phyloP scores from a whole-genome alignment of 2,888 invertebrate genomes.

The Lumbricus terrestris region DNA sequence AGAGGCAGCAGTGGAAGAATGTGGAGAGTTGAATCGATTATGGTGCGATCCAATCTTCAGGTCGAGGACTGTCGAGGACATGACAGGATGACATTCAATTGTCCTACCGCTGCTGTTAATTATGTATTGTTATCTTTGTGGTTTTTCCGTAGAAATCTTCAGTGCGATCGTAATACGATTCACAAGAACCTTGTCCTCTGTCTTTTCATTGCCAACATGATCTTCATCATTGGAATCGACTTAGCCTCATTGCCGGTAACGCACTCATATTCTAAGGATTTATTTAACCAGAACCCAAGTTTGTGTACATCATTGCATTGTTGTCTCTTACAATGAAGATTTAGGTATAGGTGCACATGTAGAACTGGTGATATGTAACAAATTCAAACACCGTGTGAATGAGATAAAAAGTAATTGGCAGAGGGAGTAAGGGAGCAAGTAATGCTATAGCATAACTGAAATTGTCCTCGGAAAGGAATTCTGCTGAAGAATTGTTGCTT shows the following conservation, averaged over 20 bases:
- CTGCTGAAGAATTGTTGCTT: not conserved
- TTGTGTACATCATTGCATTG: no score
- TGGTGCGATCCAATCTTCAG: no score
- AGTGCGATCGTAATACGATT: slow-evolving; percentile 81
- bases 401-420: not conserved
- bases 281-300: slow-evolving; percentile 56
- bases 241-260: slow-evolving; percentile 60
- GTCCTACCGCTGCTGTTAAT: not conserved
- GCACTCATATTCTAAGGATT: slow-evolving; percentile 68
- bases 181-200: slow-evolving; percentile 94
- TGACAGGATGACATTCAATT: not conserved
- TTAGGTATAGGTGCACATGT: no score
- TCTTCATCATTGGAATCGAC: slow-evolving; percentile 82
- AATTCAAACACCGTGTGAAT: no score
- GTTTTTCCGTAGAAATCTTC: slow-evolving; percentile 48
- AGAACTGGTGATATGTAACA: no score
- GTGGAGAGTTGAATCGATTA: no score
- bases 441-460: not conserved
- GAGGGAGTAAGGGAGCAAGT: not conserved
- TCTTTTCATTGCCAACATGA: slow-evolving; percentile 82
- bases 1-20: no score
- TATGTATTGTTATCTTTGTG: not conserved
- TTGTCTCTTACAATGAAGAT: no score
- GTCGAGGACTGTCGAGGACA: no score
- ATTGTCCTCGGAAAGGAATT: not conserved